Conservation (phyloP, 2,113 vertebrate species). For the Rhea americana region DNA sequence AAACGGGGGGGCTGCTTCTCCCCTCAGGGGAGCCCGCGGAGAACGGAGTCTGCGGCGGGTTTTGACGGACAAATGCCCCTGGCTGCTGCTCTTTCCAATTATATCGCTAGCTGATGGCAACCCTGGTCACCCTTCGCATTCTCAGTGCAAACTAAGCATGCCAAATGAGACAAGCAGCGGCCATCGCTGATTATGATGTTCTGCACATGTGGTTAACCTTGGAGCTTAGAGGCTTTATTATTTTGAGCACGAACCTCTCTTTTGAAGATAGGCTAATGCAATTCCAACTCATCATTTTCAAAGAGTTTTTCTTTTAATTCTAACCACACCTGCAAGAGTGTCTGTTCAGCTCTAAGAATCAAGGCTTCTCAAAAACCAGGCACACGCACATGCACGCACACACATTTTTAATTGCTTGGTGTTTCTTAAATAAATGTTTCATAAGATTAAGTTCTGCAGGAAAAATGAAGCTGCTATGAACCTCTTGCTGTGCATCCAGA, state of each 20-base stretch:
- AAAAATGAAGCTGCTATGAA: slow-evolving; percentile 21
- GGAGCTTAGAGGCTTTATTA: background rate
- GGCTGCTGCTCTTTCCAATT: background rate
- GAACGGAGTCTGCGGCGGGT: background rate
- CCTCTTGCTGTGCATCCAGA: slow-evolving; percentile 14
- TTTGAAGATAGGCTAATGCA: background rate
- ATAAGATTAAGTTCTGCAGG: slow-evolving; percentile 24
- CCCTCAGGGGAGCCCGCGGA: background rate
- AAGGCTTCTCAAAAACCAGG: background rate
- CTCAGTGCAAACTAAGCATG: background rate
- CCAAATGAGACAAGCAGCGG: background rate
- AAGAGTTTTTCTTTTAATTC: background rate
- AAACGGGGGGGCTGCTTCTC: background rate
- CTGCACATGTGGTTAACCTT: background rate
- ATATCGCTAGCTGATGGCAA: background rate
- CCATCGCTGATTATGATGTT: background rate
- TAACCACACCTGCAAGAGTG: background rate
- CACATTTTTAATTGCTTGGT: slow-evolving; percentile 17
- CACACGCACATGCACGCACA: accelerated
- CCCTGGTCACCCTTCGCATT: background rate
- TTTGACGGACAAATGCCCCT: background rate
- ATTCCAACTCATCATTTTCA: background rate
- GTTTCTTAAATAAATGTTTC: slow-evolving; percentile 51
- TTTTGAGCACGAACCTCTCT: background rate
- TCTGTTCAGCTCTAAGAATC: background rate